Conservation (phyloP, 2,888 invertebrate genomes). For the Drosophila parthenogenetica region DNA sequence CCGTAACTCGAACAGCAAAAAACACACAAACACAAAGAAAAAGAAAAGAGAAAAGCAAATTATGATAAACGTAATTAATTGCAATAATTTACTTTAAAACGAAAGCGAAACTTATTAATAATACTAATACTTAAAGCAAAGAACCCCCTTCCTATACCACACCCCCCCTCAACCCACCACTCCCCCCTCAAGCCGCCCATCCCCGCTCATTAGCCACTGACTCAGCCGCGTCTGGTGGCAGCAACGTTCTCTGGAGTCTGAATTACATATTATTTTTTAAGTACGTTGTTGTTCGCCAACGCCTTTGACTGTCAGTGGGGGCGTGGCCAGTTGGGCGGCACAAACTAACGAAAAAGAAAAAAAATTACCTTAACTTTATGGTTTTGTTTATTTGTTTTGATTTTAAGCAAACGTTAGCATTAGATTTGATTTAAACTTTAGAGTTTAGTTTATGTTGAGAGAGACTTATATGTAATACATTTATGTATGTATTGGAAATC, state of each 20-base stretch:
- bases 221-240: constrained; percentile 12
- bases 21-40: constrained; percentile 1
- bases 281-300: constrained; percentile 63
- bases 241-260: constrained; percentile 84
- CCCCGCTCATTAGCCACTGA: constrained; percentile 10
- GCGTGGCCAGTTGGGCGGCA: constrained; percentile 31
- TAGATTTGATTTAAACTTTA: constrained; percentile 43
- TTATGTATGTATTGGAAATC: constrained; percentile 58
- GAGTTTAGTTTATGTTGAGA: constrained; percentile 49
- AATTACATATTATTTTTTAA: constrained; percentile 85
- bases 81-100: constrained; percentile 50
- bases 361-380: constrained; percentile 26
- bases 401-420: constrained; percentile 1
- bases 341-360: constrained; percentile 1
- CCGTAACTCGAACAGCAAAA: constrained; percentile 44
- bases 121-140: constrained; percentile 11
- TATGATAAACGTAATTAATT: constrained; percentile 48
- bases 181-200: background rate
- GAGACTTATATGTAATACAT: constrained; percentile 32
- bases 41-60: constrained; percentile 17
- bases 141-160: background rate
- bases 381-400: constrained; percentile 17
- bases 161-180: background rate
- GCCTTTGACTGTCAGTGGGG: constrained; percentile 13
- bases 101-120: constrained; percentile 20